Conservation (phyloP, 2,797 vertebrate species). For the Sarcoramphus papa region DNA sequence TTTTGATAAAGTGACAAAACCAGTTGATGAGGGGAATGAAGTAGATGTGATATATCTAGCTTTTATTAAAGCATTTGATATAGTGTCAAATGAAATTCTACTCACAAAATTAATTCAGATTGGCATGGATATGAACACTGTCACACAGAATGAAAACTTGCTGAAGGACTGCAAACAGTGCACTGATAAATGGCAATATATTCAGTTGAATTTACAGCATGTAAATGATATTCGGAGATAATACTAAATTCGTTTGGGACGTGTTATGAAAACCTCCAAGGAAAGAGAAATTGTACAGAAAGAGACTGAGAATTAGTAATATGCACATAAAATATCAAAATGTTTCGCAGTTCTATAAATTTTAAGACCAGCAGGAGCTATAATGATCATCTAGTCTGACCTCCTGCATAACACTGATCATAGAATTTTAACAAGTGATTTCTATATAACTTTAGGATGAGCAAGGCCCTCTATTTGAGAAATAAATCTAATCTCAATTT, state of each 20-base stretch:
- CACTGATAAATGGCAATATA: conserved; percentile 44
- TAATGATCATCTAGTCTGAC: conserved; percentile 12
- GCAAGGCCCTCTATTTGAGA: background rate
- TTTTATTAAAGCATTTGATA: conserved; percentile 55
- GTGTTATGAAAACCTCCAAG: conserved; percentile 40
- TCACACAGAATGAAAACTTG: conserved; percentile 63
- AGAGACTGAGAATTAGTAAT: background rate
- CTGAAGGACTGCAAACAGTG: conserved; percentile 61
- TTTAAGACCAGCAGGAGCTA: conserved; percentile 7
- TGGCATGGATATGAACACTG: conserved; percentile 64
- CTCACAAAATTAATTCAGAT: conserved; percentile 67
- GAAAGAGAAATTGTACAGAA: background rate
- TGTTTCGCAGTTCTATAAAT: background rate
- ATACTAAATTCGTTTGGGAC: conserved; percentile 36
- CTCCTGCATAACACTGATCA: background rate
- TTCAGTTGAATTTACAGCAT: conserved; percentile 13
- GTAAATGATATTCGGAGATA: conserved; percentile 37
- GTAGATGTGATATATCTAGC: conserved; percentile 42
- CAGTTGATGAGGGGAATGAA: conserved; percentile 22
- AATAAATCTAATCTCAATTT: conserved; percentile 1
- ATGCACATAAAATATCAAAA: conserved; percentile 29
- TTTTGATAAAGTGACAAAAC: conserved; percentile 58
- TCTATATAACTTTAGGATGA: background rate
- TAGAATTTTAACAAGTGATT: conserved; percentile 34
- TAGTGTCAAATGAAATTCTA: conserved; percentile 58